Base-by-base conservation (phyloP, 2,888 invertebrate species). In the Diplolepis rosae region DNA sequence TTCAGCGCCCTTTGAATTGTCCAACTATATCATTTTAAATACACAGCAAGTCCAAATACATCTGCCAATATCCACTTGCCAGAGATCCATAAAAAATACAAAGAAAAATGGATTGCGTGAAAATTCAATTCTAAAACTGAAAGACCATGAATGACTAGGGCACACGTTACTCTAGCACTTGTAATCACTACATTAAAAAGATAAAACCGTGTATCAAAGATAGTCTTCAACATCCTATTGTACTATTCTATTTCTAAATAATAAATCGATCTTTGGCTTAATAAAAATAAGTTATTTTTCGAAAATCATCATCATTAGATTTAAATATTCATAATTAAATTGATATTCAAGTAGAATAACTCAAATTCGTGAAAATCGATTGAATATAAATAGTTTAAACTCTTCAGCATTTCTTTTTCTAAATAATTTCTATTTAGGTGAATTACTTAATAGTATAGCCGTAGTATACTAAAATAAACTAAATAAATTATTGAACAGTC, bases 111-210 rank as follows among this genome's bases (percentile, higher is more conserved):
- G 48, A 48, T 48, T 15, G 11, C 9, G 22, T 18, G 9, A 11
- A 48, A 11, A 48, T 18, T 18, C 24, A 24, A 35, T 39, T 39
- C 61, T 61, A 24, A 67, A 67, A 51, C 35, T 50, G 15, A 50
- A 69, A 83, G 72, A 81, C 74, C 77, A 82, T 85, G 81, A 82
- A 83, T 85, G 87, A 87, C 86, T 87, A 87, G 86, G 84, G 83
- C 85, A 84, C 84, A 84, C 83, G 84, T 82, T 84, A 80, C 68
- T 48, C 45, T 48, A 48, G 45, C 48, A 48, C 18, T 48, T 48
- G 4, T 22, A 48, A 48, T 48, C 18, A 22, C 48, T 48, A 48
- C 9, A 22, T 7, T 35, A 39, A 1, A 42, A 42, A 42, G 35
- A 72, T 13, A 48, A 18, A 35, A 69, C 48, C 1, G 42, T 24